These are phyloP conservation scores for Podiceps cristatus DNA, from an alignment of 2,113 vertebrate species.

Conservation along the genomic window DNA sequence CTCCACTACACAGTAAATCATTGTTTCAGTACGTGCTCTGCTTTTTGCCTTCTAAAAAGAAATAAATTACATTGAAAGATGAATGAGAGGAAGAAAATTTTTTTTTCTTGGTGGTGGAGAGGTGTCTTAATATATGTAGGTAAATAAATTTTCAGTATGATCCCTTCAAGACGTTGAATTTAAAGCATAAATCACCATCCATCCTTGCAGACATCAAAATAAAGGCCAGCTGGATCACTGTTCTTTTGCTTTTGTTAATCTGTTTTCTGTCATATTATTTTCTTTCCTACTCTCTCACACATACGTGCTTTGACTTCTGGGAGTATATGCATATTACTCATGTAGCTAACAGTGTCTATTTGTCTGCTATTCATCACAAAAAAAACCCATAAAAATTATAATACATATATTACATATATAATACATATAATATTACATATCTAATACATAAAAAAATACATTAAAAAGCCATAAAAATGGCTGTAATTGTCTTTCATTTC, in stretches of 20 bases:
- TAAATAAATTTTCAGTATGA: neutral
- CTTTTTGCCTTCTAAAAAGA: neutral
- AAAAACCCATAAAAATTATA: too few relatives aligned
- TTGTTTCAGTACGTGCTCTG: neutral
- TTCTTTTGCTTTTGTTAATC: neutral
- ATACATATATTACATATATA: too few relatives aligned
- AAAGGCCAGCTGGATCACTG: neutral
- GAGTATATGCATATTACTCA: rapidly evolving
- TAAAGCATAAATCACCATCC: neutral
- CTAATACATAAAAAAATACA: too few relatives aligned
- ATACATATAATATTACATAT: too few relatives aligned
- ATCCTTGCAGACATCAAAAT: neutral
- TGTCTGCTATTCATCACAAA: neutral
- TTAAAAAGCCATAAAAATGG: neutral
- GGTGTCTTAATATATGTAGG: neutral
- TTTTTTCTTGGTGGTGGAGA: neutral
- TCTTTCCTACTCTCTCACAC: neutral
- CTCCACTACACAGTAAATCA: neutral
- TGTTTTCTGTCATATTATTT: neutral
- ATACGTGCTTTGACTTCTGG: neutral
- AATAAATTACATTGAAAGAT: neutral
- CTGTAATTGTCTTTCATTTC: neutral
- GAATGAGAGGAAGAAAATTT: neutral
- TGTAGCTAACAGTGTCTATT: neutral
- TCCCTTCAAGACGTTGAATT: neutral